phyloP scores from a whole-genome alignment of 2,113 vertebrate genomes.

The Willisornis vidua region DNA sequence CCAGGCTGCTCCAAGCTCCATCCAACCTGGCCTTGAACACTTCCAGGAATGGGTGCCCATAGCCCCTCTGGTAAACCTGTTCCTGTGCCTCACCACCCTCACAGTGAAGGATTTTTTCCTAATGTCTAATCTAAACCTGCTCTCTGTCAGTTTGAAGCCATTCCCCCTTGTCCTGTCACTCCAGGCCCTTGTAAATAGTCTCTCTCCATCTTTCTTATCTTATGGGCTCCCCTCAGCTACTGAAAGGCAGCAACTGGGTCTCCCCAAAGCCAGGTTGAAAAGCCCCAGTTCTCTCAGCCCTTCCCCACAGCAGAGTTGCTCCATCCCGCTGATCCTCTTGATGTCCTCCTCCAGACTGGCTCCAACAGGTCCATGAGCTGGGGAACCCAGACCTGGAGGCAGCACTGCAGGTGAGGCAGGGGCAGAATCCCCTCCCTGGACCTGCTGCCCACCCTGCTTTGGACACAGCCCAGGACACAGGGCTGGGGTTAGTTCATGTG shows the following conservation, averaged over 20 bases:
- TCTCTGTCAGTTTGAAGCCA: fast-evolving
- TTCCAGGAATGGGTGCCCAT: not conserved
- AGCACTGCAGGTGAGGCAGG: not conserved
- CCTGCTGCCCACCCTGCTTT: not conserved
- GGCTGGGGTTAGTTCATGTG: not conserved
- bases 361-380: not conserved
- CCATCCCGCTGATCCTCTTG: not conserved
- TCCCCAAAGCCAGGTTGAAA: not conserved
- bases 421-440: not conserved
- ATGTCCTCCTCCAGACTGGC: fast-evolving
- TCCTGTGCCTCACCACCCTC: not conserved
- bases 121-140: not conserved
- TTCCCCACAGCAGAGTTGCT: not conserved
- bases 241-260: fast-evolving
- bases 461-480: fast-evolving
- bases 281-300: fast-evolving
- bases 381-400: too few species aligned
- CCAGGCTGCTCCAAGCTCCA: not conserved
- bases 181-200: not conserved
- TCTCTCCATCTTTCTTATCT: fast-evolving
- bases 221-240: not conserved
- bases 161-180: not conserved
- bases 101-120: fast-evolving
- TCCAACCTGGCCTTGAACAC: not conserved
- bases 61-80: not conserved